phyloP scores from a whole-genome alignment of 2,113 vertebrate genomes.

The Gambusia affinis region DNA sequence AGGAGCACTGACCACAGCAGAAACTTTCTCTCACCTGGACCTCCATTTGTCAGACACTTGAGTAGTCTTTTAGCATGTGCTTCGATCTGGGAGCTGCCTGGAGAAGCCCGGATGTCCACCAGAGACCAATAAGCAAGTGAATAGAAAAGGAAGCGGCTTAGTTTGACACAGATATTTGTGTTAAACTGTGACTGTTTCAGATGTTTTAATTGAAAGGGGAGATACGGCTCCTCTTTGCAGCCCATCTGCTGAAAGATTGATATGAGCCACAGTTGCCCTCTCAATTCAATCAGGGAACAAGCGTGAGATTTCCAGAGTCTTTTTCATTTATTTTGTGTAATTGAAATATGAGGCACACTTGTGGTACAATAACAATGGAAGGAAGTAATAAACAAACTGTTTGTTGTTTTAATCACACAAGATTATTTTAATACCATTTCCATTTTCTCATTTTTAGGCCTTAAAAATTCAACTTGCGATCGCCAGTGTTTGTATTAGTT shows the following conservation, averaged over 20 bases:
- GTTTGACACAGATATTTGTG: slow-evolving; percentile 61
- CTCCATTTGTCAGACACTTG: not conserved
- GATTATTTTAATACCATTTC: slow-evolving; percentile 33
- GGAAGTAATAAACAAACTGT: slow-evolving; percentile 61
- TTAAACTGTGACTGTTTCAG: slow-evolving; percentile 69
- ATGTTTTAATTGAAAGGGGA: slow-evolving; percentile 75
- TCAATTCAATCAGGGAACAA: slow-evolving; percentile 63
- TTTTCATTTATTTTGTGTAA: slow-evolving; percentile 73
- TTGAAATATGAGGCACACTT: slow-evolving; percentile 64
- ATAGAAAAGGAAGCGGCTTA: slow-evolving; percentile 50
- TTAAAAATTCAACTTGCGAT: slow-evolving; percentile 32
- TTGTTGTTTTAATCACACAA: slow-evolving; percentile 65
- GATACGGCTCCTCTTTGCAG: slow-evolving; percentile 69
- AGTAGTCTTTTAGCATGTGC: slow-evolving; percentile 15
- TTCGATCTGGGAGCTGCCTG: slow-evolving; percentile 8
- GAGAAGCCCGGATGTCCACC: slow-evolving; percentile 16
- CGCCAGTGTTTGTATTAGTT: not conserved
- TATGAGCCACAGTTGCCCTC: slow-evolving; percentile 72
- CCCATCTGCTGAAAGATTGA: slow-evolving; percentile 76
- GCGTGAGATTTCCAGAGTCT: slow-evolving; percentile 65
- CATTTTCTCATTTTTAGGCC: slow-evolving; percentile 5
- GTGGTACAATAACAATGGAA: slow-evolving; percentile 49
- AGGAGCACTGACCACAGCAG: slow-evolving; percentile 28
- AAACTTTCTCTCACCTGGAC: slow-evolving; percentile 24
- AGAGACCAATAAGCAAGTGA: slow-evolving; percentile 35